These are phyloP conservation scores for Epiperipatus broadwayi DNA, from an alignment of 2,888 invertebrate genomes.

Conservation along the genomic window DNA sequence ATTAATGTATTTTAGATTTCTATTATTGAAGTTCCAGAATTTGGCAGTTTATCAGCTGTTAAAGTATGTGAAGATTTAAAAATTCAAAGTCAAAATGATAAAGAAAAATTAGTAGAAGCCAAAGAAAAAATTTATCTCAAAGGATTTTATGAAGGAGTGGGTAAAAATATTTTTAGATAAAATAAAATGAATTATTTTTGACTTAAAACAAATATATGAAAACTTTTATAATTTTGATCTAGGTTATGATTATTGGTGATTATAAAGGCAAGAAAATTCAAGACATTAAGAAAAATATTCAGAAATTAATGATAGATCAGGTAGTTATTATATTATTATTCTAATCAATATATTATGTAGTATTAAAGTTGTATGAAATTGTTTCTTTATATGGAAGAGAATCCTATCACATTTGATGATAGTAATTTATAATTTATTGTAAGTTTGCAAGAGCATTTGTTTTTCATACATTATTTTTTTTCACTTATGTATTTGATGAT, in stretches of 20 bases:
- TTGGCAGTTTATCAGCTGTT: conserved; percentile 66
- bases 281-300: conserved; percentile 76
- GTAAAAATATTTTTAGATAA: conserved; percentile 16
- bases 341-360: conserved; percentile 23
- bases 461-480: too few species aligned
- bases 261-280: conserved; percentile 75
- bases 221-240: too few species aligned
- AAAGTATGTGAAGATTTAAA: conserved; percentile 67
- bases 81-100: conserved; percentile 94
- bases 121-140: conserved; percentile 89
- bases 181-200: conserved; percentile 9
- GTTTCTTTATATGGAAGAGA: background rate
- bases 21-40: conserved; percentile 75
- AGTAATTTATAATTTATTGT: background rate
- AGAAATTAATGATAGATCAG: conserved; percentile 49
- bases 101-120: conserved; percentile 74
- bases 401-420: too few species aligned
- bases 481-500: too few species aligned
- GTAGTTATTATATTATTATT: conserved; percentile 17
- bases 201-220: background rate
- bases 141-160: conserved; percentile 59
- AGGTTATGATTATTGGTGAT: conserved; percentile 61
- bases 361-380: background rate
- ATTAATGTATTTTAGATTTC: conserved; percentile 37
- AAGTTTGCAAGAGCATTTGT: background rate